Conservation (phyloP, 2,888 invertebrate species). For the Caenorhabditis becei region DNA sequence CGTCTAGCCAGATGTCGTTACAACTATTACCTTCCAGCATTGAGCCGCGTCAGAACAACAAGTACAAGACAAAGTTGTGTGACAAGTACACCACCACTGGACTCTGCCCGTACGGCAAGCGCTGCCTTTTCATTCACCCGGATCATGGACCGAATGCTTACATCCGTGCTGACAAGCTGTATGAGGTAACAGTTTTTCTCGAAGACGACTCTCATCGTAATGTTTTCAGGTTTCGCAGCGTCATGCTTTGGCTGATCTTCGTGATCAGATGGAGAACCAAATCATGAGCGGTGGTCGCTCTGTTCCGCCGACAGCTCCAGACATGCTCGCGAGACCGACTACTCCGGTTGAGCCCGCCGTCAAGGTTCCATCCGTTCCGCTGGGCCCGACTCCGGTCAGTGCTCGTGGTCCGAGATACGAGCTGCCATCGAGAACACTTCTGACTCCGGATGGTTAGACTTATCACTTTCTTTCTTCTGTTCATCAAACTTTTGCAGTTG, state of each 20-base stretch:
- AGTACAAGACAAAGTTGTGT: constrained; percentile 81
- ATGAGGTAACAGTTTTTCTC: constrained; percentile 48
- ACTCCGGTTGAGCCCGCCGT: constrained; percentile 45
- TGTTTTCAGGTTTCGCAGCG: constrained; percentile 65
- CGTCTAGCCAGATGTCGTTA: background rate
- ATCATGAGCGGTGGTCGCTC: constrained; percentile 52
- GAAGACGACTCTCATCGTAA: background rate
- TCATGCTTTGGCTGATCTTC: constrained; percentile 67
- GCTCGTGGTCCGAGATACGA: constrained; percentile 45
- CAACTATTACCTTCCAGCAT: constrained; percentile 58
- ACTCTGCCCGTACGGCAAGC: constrained; percentile 79
- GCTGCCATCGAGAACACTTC: background rate
- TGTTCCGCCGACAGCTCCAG: background rate
- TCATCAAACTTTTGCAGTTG: background rate
- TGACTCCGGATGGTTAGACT: constrained; percentile 16
- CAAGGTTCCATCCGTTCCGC: constrained; percentile 17
- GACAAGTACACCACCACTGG: constrained; percentile 81
- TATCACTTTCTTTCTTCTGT: background rate
- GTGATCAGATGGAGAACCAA: constrained; percentile 62
- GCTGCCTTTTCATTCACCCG: constrained; percentile 81
- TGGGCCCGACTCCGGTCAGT: constrained; percentile 49
- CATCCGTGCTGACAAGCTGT: constrained; percentile 73
- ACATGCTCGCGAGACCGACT: constrained; percentile 35
- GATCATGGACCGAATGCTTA: constrained; percentile 70
- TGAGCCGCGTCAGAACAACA: constrained; percentile 73